Percentiles rank a stretch among this genome's conserved stretches.
Conservation (phyloP, 2,888 invertebrate species). For the Hypolimnas misippus region DNA sequence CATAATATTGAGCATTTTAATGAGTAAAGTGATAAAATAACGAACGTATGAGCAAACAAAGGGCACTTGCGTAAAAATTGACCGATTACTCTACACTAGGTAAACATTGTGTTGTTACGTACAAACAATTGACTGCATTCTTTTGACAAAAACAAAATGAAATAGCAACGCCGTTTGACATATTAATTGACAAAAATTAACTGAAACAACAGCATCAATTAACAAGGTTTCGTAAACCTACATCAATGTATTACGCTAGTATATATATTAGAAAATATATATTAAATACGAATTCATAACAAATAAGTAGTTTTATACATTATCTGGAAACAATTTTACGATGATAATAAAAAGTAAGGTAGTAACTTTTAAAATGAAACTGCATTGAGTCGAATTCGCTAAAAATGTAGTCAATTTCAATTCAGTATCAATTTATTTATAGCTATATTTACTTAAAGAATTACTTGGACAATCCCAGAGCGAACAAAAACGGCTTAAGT, state of each 20-base stretch:
- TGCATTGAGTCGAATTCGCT: slow-evolving; percentile 5
- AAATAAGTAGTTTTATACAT: slow-evolving; percentile 62
- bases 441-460: not conserved
- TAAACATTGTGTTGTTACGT: slow-evolving; percentile 29
- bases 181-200: slow-evolving; percentile 79
- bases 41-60: slow-evolving; percentile 73
- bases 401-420: slow-evolving; percentile 16
- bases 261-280: slow-evolving; percentile 41
- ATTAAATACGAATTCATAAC: slow-evolving; percentile 69
- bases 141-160: slow-evolving; percentile 51
- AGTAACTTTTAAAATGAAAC: slow-evolving; percentile 12
- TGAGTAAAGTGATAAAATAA: slow-evolving; percentile 73
- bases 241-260: slow-evolving; percentile 49
- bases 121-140: slow-evolving; percentile 42
- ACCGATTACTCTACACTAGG: slow-evolving; percentile 57
- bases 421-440: not conserved
- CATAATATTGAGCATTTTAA: slow-evolving; percentile 80
- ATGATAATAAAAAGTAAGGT: slow-evolving; percentile 7
- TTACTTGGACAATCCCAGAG: not conserved
- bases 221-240: slow-evolving; percentile 73
- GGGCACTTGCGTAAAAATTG: slow-evolving; percentile 75
- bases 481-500: not conserved
- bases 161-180: slow-evolving; percentile 64
- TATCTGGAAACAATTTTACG: slow-evolving; percentile 53
- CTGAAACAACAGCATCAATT: slow-evolving; percentile 68